These are phyloP conservation scores for Sepioteuthis lessoniana DNA, from an alignment of 2,888 invertebrate species.

Conservation along the genomic window DNA sequence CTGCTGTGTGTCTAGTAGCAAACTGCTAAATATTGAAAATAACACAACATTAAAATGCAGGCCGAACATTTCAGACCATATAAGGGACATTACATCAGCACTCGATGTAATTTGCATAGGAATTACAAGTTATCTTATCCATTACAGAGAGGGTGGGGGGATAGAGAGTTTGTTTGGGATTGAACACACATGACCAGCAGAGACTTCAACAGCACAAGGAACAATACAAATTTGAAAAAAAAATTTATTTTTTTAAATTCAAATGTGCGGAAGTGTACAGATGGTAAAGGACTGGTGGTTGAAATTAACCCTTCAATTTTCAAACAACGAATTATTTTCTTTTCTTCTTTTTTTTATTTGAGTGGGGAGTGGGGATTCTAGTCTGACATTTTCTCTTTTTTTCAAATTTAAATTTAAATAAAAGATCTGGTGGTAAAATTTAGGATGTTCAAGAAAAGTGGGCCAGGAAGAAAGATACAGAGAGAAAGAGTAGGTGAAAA, in stretches of 20 bases:
- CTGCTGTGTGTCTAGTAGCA: neutral
- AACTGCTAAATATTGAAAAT: conserved; percentile 25
- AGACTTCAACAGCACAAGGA: neutral
- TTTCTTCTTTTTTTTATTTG: neutral
- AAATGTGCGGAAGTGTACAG: neutral
- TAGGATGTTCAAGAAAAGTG: neutral
- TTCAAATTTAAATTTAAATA: neutral
- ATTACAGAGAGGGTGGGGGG: neutral
- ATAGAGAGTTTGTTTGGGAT: neutral
- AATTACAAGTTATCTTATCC: conserved; percentile 44
- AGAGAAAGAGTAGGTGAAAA: neutral
- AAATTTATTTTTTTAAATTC: conserved; percentile 20
- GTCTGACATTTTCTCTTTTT: neutral
- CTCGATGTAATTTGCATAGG: conserved; percentile 46
- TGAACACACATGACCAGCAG: neutral
- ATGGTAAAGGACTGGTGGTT: neutral
- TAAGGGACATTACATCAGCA: conserved; percentile 48
- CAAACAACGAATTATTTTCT: conserved; percentile 33
- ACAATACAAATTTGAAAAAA: conserved; percentile 33
- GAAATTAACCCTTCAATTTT: conserved; percentile 10
- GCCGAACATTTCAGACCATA: conserved; percentile 46
- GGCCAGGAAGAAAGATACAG: neutral
- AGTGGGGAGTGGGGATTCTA: neutral
- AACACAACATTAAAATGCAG: conserved; percentile 38
- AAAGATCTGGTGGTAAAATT: neutral